Conservation (phyloP, 2,113 vertebrate genomes). For the Irena cyanogastra region DNA sequence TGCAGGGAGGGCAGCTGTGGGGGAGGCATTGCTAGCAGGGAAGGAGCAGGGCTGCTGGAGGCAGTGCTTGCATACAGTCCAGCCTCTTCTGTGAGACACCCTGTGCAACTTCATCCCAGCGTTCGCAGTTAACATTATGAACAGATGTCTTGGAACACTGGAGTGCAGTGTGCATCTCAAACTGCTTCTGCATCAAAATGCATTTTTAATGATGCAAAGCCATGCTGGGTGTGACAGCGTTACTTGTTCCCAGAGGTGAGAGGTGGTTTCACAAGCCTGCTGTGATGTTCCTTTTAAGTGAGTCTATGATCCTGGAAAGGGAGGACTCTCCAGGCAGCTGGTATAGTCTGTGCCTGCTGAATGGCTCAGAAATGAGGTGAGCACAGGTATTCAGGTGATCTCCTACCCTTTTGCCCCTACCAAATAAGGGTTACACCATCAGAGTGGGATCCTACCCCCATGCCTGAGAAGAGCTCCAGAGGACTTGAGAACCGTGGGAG, state of each 20-base stretch:
- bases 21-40: neutral
- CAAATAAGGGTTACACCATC: neutral
- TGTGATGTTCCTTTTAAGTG: neutral
- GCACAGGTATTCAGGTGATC: neutral
- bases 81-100: neutral
- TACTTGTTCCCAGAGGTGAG: neutral
- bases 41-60: neutral
- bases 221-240: rapidly evolving
- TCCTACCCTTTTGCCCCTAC: neutral
- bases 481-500: neutral
- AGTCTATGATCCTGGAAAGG: neutral
- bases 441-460: neutral
- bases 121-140: neutral
- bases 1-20: neutral
- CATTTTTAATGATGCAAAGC: neutral
- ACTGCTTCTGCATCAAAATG: neutral
- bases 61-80: neutral
- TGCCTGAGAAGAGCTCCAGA: neutral
- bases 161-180: neutral
- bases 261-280: neutral
- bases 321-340: neutral
- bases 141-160: neutral
- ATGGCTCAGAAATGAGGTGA: neutral
- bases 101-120: neutral
- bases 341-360: neutral